Evolutionary conservation across 2,113 vertebrate genomes (phyloP), one percentile per base, ranked within the genome.

Genomic region (Gambusia affinis): DNA sequence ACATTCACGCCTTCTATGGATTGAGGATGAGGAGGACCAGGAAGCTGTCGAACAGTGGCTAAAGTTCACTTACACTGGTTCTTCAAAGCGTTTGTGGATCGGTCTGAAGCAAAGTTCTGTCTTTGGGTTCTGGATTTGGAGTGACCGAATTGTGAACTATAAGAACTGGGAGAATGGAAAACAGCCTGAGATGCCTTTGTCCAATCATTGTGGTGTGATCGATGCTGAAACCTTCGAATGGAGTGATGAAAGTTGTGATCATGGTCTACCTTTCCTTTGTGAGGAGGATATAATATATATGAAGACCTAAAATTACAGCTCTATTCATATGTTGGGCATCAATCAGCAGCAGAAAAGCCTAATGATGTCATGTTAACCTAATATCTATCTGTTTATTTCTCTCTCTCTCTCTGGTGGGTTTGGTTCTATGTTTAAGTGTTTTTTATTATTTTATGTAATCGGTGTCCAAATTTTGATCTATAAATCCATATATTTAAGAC

Each of bases 71-170:
- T 0, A 0, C 0, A 0, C 1, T 3, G 19, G 3, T 12, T 1
- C 11, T 22, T 19, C 0, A 0, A 78, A 65, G 8, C 66, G 33
- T 0, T 65, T 91, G 67, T 94, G 91, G 93, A 70, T 93, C 10
- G 91, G 89, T 28, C 79, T 92, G 69, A 82, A 74, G 73, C 92
- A 93, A 86, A 93, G 85, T 63, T 61, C n/a, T 3, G 24, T 93
- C 1, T 87, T 92, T 39, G 91, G 91, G 19, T 90, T 92, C 84
- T 94, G 93, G 93, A 78, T 92, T 31, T 93, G 92, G 91, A 82
- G 57, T 10, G 79, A 92, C 63, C 61, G 12, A 0, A 4, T 4
- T 6, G 73, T 91, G 78, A 4, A 0, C 4, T 72, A 51, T 35
- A 51, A 0, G 24, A 80, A 93, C 1, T 94, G 92, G 92, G 64